Base-by-base conservation (phyloP, 1,140 invertebrate genomes). In the Lanistes nyassanus region DNA sequence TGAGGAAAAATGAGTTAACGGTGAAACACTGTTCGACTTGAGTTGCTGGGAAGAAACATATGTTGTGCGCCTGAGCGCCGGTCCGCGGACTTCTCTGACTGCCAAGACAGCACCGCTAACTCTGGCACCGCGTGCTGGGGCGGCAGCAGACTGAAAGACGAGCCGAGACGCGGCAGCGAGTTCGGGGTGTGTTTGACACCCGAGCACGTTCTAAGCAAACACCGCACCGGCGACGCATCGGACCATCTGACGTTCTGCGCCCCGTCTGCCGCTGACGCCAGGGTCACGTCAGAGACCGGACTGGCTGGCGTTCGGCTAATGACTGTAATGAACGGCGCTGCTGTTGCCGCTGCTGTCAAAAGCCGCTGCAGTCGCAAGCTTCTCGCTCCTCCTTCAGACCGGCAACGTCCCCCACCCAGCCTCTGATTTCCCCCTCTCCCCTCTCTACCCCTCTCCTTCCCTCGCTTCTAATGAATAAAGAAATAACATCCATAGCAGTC, bases 141-240 rank as follows among this genome's bases (percentile, higher is more conserved):
- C 42, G 42, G 42, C 42, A 16, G 42, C 42, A 16, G 19, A 47
- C 42, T 47, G 42, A 47, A 47, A 47, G 42, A 47, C 42, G 19
- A 47, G 42, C 42, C 42, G 42, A 16, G 19, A 47, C 42, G 42
- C 42, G 42, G 42, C 42, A 47, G 42, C 42, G 9, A 47, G 42
- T 64, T 37, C 65, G 34, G 65, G 65, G 65, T 67, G 65, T 67
- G 65, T 67, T 67, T 67, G 65, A 67, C 65, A 67, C 65, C 39
- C 36, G 37, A 67, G 36, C 36, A 23, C 34, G 34, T 37, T 26
- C 34, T 39, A 7, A 67, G 37, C 65, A 67, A 67, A 37, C 65
- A 37, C n/a, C n/a, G n/a, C n/a, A n/a, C n/a, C n/a, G n/a, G n/a
- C 19, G 36, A 21, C 19, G n/a, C 21, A 16, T 11, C 26, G 5